phyloP scores from a whole-genome alignment of 2,888 invertebrate genomes.

The Calameuta idolon region DNA sequence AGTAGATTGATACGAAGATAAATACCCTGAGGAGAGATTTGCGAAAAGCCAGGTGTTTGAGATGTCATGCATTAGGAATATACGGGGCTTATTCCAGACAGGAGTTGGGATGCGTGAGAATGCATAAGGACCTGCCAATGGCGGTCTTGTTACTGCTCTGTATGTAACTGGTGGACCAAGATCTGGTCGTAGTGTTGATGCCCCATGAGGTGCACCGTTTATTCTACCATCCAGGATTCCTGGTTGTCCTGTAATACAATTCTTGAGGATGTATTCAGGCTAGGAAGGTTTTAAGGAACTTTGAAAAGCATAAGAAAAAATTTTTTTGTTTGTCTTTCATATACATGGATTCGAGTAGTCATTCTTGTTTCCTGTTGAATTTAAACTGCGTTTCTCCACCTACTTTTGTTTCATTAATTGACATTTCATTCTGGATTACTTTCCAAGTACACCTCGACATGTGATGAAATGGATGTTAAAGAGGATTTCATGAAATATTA shows the following conservation, averaged over 20 bases:
- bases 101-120: slow-evolving; percentile 89
- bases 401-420: background rate
- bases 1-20: slow-evolving; percentile 47
- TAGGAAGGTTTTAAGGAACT: background rate
- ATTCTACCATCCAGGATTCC: slow-evolving; percentile 62
- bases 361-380: background rate
- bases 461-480: background rate
- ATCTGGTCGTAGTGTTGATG: slow-evolving; percentile 66
- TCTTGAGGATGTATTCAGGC: slow-evolving; percentile 29
- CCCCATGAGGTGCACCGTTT: slow-evolving; percentile 56
- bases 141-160: slow-evolving; percentile 73
- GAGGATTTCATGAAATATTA: background rate
- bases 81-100: slow-evolving; percentile 81
- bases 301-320: background rate
- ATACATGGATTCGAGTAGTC: too few relatives aligned
- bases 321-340: background rate
- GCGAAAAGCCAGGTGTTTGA: slow-evolving; percentile 84
- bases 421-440: background rate
- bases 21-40: slow-evolving; percentile 84
- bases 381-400: background rate
- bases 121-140: slow-evolving; percentile 89
- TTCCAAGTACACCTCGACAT: background rate
- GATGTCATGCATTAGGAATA: slow-evolving; percentile 80
- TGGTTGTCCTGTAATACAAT: slow-evolving; percentile 61
- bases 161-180: slow-evolving; percentile 69